phyloP scores from a whole-genome alignment of 1,140 invertebrate species.

The Pentalonia nigronervosa region DNA sequence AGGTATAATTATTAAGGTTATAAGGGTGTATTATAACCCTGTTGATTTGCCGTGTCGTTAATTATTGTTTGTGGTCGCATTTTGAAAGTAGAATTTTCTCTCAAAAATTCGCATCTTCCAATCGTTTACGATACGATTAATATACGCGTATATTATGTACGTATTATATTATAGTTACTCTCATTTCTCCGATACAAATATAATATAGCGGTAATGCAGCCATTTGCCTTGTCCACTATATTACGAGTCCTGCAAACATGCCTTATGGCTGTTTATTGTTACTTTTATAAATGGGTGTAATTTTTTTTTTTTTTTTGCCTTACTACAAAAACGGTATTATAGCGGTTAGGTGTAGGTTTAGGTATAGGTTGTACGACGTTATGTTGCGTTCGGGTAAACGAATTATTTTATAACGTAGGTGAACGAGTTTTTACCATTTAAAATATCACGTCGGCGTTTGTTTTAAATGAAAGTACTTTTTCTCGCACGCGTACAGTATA shows the following conservation, averaged over 20 bases:
- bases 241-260: neutral
- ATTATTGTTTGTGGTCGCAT: neutral
- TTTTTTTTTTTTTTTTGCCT: neutral
- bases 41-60: neutral
- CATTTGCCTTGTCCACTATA: neutral
- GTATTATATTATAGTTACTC: neutral
- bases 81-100: neutral
- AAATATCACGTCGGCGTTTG: neutral
- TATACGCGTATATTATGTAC: neutral
- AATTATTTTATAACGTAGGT: conserved; percentile 22
- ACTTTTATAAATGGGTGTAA: neutral
- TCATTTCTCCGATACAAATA: neutral
- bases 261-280: neutral
- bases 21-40: neutral
- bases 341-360: neutral
- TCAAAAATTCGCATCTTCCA: neutral
- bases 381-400: neutral
- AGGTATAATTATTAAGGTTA: too few species aligned
- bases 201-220: neutral
- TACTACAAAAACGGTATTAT: conserved; percentile 19
- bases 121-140: neutral
- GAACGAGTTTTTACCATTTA: conserved; percentile 27
- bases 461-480: conserved; percentile 20
- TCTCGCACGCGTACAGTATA: neutral
- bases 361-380: neutral